Conservation (phyloP, 2,113 vertebrate species). For the Tupaia tana region DNA sequence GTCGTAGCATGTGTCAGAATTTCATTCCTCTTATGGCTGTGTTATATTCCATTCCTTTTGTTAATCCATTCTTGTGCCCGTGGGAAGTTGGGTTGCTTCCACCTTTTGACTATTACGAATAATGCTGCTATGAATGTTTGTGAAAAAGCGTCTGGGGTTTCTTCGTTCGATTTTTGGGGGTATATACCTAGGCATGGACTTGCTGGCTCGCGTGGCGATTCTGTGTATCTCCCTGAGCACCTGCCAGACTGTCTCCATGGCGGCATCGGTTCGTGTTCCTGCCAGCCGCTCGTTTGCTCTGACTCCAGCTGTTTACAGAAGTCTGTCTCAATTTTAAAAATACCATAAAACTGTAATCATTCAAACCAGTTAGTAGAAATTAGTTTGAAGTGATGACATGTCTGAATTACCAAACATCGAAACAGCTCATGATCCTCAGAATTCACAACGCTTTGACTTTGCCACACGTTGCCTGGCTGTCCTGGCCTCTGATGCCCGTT, state of each 20-base stretch:
- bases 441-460: neutral
- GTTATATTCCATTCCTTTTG: neutral
- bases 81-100: neutral
- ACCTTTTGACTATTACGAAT: neutral
- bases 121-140: neutral
- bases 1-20: neutral
- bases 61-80: neutral
- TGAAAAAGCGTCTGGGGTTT: neutral
- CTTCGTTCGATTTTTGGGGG: neutral
- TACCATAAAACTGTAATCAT: neutral
- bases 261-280: neutral
- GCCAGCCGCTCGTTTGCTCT: neutral
- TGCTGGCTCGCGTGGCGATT: neutral
- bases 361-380: neutral
- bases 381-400: neutral
- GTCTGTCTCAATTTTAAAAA: neutral
- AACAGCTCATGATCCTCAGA: neutral
- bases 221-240: neutral
- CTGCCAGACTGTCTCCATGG: neutral
- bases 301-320: neutral
- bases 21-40: neutral
- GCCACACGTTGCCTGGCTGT: neutral
- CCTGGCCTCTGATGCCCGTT: neutral
- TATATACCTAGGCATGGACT: neutral
- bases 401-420: neutral